phyloP scores from a whole-genome alignment of 1,140 invertebrate species.

The Steinernema feltiae region DNA sequence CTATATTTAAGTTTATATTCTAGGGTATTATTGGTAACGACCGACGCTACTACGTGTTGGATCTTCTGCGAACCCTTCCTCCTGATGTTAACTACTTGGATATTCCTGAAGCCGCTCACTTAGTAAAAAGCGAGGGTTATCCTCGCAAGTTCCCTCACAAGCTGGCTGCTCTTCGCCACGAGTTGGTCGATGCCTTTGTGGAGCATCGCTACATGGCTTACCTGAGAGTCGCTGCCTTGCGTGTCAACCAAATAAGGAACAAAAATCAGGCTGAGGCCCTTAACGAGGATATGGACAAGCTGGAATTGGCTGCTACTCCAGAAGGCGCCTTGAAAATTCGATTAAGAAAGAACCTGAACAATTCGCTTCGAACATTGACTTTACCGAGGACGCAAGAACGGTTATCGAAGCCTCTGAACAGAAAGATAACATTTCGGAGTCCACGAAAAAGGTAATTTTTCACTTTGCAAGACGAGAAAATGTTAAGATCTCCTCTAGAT shows the following conservation, averaged over 20 bases:
- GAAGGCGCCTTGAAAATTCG: constrained; percentile 69
- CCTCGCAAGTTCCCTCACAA: constrained; percentile 92
- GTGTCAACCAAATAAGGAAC: constrained; percentile 71
- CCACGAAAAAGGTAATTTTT: too few species aligned
- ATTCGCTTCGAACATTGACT: too few species aligned
- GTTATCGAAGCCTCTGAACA: too few species aligned
- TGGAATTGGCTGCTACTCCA: constrained; percentile 23
- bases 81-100: constrained; percentile 94
- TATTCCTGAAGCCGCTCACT: constrained; percentile 60
- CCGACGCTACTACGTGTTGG: constrained; percentile 90
- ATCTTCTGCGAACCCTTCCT: constrained; percentile 90
- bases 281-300: constrained; percentile 43
- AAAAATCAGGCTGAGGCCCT: constrained; percentile 17
- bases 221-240: constrained; percentile 85
- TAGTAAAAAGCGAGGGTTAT: constrained; percentile 63
- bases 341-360: too few species aligned
- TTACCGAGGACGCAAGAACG: too few species aligned
- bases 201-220: constrained; percentile 89
- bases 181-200: constrained; percentile 92
- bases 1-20: constrained; percentile 19
- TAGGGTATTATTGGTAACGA: constrained; percentile 96
- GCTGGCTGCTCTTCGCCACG: constrained; percentile 85
- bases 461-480: too few species aligned
- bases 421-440: too few species aligned
- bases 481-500: too few species aligned